Conservation (phyloP, 2,797 vertebrate genomes). For the Phoxinus dragarum region DNA sequence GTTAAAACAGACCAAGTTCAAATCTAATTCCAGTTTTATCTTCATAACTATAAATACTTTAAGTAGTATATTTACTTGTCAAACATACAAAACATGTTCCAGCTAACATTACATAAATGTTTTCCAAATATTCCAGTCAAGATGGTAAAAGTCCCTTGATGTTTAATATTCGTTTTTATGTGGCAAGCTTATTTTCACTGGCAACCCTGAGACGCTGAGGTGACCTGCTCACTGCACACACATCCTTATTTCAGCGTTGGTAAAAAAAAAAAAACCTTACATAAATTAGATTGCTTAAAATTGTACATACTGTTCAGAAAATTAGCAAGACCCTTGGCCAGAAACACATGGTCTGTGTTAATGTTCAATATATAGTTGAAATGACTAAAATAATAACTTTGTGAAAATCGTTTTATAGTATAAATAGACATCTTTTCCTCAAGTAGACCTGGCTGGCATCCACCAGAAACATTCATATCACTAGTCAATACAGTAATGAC, state of each 20-base stretch:
- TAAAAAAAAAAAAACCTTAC: not conserved
- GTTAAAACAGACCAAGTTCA: not conserved
- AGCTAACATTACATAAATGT: slow-evolving; percentile 14
- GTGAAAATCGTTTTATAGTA: not conserved
- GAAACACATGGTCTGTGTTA: not conserved
- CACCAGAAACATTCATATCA: slow-evolving; percentile 10
- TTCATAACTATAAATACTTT: slow-evolving; percentile 49
- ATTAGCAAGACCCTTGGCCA: not conserved
- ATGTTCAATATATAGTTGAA: not conserved
- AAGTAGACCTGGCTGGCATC: slow-evolving; percentile 59
- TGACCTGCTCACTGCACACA: not conserved
- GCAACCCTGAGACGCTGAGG: slow-evolving; percentile 39
- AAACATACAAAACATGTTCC: not conserved
- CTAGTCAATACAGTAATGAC: slow-evolving; percentile 1
- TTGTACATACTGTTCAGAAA: not conserved
- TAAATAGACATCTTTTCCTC: slow-evolving; percentile 48
- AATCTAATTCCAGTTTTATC: slow-evolving; percentile 7
- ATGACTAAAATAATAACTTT: not conserved
- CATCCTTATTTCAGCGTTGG: not conserved
- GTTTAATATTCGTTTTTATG: slow-evolving; percentile 12
- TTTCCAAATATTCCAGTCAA: slow-evolving; percentile 32
- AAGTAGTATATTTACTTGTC: slow-evolving; percentile 18
- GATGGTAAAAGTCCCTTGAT: slow-evolving; percentile 32
- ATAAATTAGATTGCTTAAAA: not conserved
- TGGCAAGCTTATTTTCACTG: slow-evolving; percentile 33